A percentile compares a stretch with the other conserved stretches of the same genome.
Conservation (phyloP, 2,888 invertebrate genomes). For the Diabrotica balteata region DNA sequence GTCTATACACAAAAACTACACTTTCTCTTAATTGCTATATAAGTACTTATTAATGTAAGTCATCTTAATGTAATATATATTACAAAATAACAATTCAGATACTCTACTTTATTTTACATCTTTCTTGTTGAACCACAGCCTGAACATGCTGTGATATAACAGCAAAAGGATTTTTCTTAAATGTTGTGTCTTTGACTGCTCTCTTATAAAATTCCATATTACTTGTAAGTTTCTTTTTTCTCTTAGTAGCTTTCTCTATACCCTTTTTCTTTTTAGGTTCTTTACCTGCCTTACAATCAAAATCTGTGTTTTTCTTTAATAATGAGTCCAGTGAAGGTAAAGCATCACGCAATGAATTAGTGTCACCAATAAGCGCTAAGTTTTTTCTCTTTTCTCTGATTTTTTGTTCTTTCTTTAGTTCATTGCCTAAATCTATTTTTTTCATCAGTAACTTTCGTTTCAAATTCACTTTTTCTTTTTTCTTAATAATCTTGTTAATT, state of each 20-base stretch:
- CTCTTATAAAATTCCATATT: constrained; percentile 49
- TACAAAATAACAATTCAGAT: not conserved
- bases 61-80: not conserved
- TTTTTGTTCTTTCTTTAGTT: constrained; percentile 49
- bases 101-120: constrained; percentile 9
- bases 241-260: constrained; percentile 47
- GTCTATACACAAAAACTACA: too few relatives aligned
- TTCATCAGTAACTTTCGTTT: constrained; percentile 49
- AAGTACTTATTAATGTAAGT: constrained; percentile 1
- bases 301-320: constrained; percentile 35
- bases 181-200: constrained; percentile 47
- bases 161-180: constrained; percentile 48
- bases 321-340: constrained; percentile 53
- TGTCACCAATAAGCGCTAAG: constrained; percentile 49
- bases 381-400: constrained; percentile 49
- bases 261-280: constrained; percentile 41
- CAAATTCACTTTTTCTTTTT: constrained; percentile 54
- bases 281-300: constrained; percentile 21
- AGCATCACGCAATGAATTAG: constrained; percentile 52
- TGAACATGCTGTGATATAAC: constrained; percentile 48
- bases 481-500: constrained; percentile 43
- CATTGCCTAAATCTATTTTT: constrained; percentile 51
- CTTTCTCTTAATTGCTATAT: not conserved
- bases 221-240: constrained; percentile 48
- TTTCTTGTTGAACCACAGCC: constrained; percentile 42